These are phyloP conservation scores for Salvelinus namaycush DNA, from an alignment of 2,113 vertebrate genomes.

Conservation along the genomic window DNA sequence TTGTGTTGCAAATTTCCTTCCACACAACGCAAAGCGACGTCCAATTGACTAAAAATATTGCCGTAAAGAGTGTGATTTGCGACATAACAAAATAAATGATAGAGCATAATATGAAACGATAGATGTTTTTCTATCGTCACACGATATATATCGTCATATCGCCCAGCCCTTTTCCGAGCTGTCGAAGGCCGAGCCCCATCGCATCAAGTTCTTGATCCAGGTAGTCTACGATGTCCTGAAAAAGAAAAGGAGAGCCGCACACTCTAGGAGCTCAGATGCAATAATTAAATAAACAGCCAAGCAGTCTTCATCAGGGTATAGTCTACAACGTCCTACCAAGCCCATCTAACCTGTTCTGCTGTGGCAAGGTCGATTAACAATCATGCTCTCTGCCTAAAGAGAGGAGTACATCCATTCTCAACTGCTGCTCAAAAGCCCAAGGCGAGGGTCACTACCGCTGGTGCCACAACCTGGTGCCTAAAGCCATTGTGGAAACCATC, in stretches of 20 bases:
- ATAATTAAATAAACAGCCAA: too few relatives aligned
- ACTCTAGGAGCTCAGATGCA: too few relatives aligned
- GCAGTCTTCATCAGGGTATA: neutral
- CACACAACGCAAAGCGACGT: too few relatives aligned
- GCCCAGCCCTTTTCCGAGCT: neutral
- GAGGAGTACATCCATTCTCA: neutral
- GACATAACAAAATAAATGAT: too few relatives aligned
- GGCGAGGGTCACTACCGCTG: neutral
- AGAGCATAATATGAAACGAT: too few relatives aligned
- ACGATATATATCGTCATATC: too few relatives aligned
- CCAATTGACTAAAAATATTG: too few relatives aligned
- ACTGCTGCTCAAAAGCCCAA: neutral
- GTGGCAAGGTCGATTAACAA: constrained; percentile 6
- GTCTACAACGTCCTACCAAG: neutral
- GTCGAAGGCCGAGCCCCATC: neutral
- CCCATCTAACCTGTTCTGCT: constrained; percentile 5
- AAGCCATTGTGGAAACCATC: neutral
- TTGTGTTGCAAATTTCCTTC: too few relatives aligned
- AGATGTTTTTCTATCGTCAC: too few relatives aligned
- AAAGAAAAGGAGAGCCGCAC: too few relatives aligned
- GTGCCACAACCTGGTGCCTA: constrained; percentile 11
- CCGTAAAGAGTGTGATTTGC: too few relatives aligned
- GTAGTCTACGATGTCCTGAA: too few relatives aligned
- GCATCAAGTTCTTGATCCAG: constrained; percentile 12
- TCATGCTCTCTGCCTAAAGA: neutral